Evolutionary conservation across 2,888 invertebrate genomes (phyloP), one percentile per base, ranked within the genome.

Genomic region (Notocelia uddmanniana): DNA sequence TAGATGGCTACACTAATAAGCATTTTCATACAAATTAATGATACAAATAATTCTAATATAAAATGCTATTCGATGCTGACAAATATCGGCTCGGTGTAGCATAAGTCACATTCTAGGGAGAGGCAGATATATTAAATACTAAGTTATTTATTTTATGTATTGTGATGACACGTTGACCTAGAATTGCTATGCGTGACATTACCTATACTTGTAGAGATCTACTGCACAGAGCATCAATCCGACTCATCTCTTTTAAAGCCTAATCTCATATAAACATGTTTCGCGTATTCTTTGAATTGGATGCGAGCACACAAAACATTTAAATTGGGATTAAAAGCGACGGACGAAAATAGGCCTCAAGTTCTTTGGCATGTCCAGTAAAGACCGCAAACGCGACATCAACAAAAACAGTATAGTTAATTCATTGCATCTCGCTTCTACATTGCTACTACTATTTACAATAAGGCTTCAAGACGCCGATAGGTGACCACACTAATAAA

Each of bases 391-490:
- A 15, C 21, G 45, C 52, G 19, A 52, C 26, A 34, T 64, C 54
- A 66, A 55, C 57, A 66, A 66, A 21, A 54, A 58, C 11, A 13
- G 37, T 50, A 34, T 21, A 52, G n/a, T 23, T 52, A 52, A n/a
- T 37, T 64, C 45, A 64, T 63, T 63, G 63, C 63, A 63, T 21
- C 21, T 63, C 63, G 23, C 21, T 55, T 23, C 37, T 52, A 63
- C 50, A 52, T 37, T 21, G 31, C 52, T 31, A 31, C 64, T 64
- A 64, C n/a, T 64, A 64, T 64, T 52, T 64, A 64, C 64, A 64
- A 34, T 10, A 34, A 34, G 37, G 37, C 54, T 15, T 3, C 15
- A 23, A 6, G 8, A 8, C 23, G 41, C 21, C 5, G 19, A 34
- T 9, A 58, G 15, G 19, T 13, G 6, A 18, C 5, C 34, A 58